Evolutionary conservation across 2,113 vertebrate genomes (phyloP).

Genomic region (Ammodramus savannarum): DNA sequence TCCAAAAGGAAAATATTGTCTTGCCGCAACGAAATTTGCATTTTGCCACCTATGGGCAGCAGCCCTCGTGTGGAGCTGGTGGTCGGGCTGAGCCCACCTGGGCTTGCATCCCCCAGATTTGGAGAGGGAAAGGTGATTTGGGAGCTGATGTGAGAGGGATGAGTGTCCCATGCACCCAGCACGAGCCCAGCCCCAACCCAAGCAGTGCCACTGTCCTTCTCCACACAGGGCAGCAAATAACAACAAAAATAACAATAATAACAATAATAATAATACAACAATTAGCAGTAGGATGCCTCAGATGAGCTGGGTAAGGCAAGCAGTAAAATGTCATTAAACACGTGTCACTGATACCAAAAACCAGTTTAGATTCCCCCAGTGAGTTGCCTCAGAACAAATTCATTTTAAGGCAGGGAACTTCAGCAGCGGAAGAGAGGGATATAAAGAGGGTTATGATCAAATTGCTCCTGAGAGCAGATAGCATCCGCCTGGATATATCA

Average conservation of each 20-base stretch:
- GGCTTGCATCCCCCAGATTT: accelerated
- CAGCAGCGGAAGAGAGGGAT: background rate
- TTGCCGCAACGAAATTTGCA: slow-evolving; percentile 18
- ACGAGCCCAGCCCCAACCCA: background rate
- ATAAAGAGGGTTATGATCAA: slow-evolving; percentile 8
- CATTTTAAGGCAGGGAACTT: slow-evolving; percentile 7
- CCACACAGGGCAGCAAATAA: background rate
- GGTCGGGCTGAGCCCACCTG: background rate
- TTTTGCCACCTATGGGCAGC: background rate
- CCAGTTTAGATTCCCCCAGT: background rate
- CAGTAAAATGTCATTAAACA: background rate
- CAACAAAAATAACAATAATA: background rate
- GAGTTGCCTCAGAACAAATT: background rate
- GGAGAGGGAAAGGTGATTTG: background rate
- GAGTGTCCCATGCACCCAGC: accelerated
- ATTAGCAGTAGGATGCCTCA: background rate
- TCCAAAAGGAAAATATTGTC: slow-evolving; percentile 44
- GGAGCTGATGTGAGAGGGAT: background rate
- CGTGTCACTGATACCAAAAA: background rate
- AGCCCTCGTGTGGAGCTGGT: accelerated
- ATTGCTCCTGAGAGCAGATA: background rate
- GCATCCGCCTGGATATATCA: background rate
- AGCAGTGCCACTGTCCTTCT: background rate
- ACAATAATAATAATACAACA: background rate
- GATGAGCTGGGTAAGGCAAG: background rate